phyloP scores from a whole-genome alignment of 2,113 vertebrate species.

The Theropithecus gelada region DNA sequence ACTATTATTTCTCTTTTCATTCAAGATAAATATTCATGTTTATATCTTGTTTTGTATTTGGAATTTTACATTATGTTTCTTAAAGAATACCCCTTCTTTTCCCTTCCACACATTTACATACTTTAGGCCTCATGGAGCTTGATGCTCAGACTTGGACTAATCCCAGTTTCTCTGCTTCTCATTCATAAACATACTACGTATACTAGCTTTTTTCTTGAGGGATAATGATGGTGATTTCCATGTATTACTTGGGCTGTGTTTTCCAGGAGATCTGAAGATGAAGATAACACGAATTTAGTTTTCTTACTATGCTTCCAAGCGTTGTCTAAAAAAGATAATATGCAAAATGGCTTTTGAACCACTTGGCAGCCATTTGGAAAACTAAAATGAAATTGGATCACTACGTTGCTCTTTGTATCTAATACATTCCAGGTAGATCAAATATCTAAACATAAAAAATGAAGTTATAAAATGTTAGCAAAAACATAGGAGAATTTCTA shows the following conservation, averaged over 20 bases:
- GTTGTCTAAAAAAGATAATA: slow-evolving; percentile 46
- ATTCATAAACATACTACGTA: neutral
- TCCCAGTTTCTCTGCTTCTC: neutral
- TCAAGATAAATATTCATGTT: neutral
- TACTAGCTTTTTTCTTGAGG: neutral
- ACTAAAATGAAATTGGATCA: slow-evolving; percentile 44
- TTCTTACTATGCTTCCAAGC: neutral
- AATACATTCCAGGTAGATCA: slow-evolving; percentile 64
- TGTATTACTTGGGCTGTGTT: neutral
- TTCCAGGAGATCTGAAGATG: neutral
- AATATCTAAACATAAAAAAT: slow-evolving; percentile 61
- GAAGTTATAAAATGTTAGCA: slow-evolving; percentile 50
- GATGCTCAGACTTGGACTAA: neutral
- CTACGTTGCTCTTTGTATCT: slow-evolving; percentile 40
- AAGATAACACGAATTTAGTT: slow-evolving; percentile 10
- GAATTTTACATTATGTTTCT: slow-evolving; percentile 30
- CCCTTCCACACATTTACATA: neutral
- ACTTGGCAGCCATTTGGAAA: slow-evolving; percentile 58
- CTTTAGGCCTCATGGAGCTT: neutral
- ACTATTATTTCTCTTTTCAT: neutral
- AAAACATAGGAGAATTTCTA: slow-evolving; percentile 35
- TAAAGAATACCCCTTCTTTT: neutral
- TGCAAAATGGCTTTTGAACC: slow-evolving; percentile 8
- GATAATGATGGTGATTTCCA: neutral
- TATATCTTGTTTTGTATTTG: slow-evolving; percentile 13